Conservation (phyloP, 2,888 invertebrate genomes). For the Theretra japonica region DNA sequence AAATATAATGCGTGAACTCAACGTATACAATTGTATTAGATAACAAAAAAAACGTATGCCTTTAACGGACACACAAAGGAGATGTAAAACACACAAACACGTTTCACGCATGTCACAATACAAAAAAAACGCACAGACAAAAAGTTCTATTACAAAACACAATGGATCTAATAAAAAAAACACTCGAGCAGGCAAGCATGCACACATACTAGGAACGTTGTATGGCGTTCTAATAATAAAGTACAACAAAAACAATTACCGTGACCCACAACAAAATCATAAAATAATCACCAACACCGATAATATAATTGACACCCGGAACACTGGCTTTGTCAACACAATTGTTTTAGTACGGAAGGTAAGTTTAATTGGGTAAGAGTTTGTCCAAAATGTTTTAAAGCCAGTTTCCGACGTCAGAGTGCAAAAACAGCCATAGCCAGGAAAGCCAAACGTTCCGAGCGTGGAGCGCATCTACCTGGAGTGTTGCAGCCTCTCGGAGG, state of each 20-base stretch:
- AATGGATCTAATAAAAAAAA: slow-evolving; percentile 50
- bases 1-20: slow-evolving; percentile 9
- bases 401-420: slow-evolving; percentile 53
- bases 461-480: slow-evolving; percentile 81
- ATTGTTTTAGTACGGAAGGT: neutral
- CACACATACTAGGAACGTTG: slow-evolving; percentile 75
- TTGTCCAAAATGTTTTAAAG: slow-evolving; percentile 39
- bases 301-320: slow-evolving; percentile 53
- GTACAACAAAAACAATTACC: slow-evolving; percentile 57
- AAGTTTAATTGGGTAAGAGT: neutral
- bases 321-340: slow-evolving; percentile 54
- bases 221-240: slow-evolving; percentile 55
- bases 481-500: slow-evolving; percentile 77
- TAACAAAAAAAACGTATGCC: slow-evolving; percentile 1
- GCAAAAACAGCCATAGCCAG: slow-evolving; percentile 66
- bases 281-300: slow-evolving; percentile 67
- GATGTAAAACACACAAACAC: slow-evolving; percentile 19
- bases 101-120: slow-evolving; percentile 38
- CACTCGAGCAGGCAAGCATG: slow-evolving; percentile 79
- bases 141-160: slow-evolving; percentile 54
- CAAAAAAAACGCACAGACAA: slow-evolving; percentile 41
- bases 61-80: neutral
- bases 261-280: slow-evolving; percentile 57
- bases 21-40: neutral
- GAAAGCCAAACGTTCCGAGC: slow-evolving; percentile 76